phyloP scores from a whole-genome alignment of 2,888 invertebrate genomes.

The Drosophila paramelanica region DNA sequence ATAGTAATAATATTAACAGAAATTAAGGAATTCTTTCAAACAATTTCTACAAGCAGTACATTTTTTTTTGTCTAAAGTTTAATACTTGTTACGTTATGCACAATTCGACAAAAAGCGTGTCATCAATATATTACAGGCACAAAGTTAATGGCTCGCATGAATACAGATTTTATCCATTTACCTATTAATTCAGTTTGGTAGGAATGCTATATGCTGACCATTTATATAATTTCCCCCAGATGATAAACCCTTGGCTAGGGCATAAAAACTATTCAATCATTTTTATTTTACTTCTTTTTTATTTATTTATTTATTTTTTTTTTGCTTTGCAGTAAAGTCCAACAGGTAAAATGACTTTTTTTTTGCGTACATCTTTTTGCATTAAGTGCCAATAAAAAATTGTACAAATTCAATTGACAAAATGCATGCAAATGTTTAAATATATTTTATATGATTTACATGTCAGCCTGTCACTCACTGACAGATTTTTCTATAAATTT shows the following conservation, averaged over 20 bases:
- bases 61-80: too few relatives aligned
- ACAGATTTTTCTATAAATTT: slow-evolving; percentile 29
- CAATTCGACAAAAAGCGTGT: not conserved
- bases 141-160: slow-evolving; percentile 18
- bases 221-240: slow-evolving; percentile 39
- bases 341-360: slow-evolving; percentile 7
- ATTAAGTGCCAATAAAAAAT: slow-evolving; percentile 52
- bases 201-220: slow-evolving; percentile 46
- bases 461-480: slow-evolving; percentile 11
- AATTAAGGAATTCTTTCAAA: too few relatives aligned
- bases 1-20: too few relatives aligned
- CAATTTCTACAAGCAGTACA: too few relatives aligned
- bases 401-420: slow-evolving; percentile 26
- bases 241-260: not conserved
- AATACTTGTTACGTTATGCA: not conserved
- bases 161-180: slow-evolving; percentile 33
- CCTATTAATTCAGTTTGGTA: slow-evolving; percentile 36
- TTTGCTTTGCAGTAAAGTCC: slow-evolving; percentile 4
- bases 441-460: slow-evolving; percentile 57
- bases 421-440: slow-evolving; percentile 30
- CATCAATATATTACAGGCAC: slow-evolving; percentile 18
- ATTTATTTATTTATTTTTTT: too few relatives aligned
- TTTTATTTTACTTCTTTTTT: not conserved
- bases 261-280: not conserved
- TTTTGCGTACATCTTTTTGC: slow-evolving; percentile 38